Base-by-base conservation (phyloP, 2,113 vertebrate species). In the Electrona antarctica region DNA sequence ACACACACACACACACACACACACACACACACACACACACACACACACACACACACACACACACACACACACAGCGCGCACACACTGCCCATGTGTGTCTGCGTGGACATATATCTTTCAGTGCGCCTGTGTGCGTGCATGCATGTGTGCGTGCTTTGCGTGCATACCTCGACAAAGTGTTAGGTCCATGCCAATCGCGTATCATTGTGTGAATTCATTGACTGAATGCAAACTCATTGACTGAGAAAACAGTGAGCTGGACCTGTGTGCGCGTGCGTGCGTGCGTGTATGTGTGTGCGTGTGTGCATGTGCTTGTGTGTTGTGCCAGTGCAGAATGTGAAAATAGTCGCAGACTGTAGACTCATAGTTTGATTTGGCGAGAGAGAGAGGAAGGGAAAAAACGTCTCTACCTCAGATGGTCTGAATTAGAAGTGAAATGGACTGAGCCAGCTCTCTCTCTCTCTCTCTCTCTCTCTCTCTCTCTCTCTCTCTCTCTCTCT, bases 201-300 rank as follows among this genome's bases (percentile, higher is more conserved):
- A 47, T 70, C 59, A 74, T 81, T 80, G 74, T 84, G 67, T 74
- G 45, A 78, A 86, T 69, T 65, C 52, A 87, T 65, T 74, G 84
- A 79, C 78, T 82, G 76, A 77, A 81, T 76, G 65, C 82, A 78
- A 88, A 85, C 51, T 83, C 77, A 64, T 61, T 74, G 72, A 76
- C 64, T 67, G 77, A 73, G 79, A 69, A 65, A 76, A 75, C 73
- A 58, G 68, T 49, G 51, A 48, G 12, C 46, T n/a, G 55, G 54
- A 49, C 57, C 54, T 48, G 28, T 71, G 67, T 66, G 51, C 41
- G 58, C 48, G 61, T 69, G 58, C 69, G 48, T 52, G 28, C 46
- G 52, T 64, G 45, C 60, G 73, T 60, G 21, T 60, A 12, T 66
- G 64, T 66, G 64, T 66, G 64, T 55, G 64, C 12, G 52, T 14